Evolutionary conservation across 2,797 vertebrate species (phyloP).

Genomic region (Pitangus sulphuratus): DNA sequence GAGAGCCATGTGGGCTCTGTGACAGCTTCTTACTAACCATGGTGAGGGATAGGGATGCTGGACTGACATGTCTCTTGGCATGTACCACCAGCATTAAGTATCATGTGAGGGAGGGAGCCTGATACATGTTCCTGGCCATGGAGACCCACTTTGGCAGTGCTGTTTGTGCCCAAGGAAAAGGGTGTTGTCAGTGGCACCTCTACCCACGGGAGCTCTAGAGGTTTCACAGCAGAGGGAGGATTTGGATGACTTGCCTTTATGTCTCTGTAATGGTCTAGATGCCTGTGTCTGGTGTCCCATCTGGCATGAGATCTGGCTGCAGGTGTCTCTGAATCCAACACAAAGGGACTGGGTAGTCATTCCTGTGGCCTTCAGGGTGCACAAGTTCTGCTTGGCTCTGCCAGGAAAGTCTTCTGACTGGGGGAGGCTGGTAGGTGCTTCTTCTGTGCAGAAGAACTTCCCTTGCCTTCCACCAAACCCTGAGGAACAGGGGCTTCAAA

Average conservation of each 20-base stretch:
- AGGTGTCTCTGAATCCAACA: not conserved
- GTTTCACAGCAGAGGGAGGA: not conserved
- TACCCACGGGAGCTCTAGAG: not conserved
- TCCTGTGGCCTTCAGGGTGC: not conserved
- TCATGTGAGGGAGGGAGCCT: not conserved
- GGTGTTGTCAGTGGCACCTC: not conserved
- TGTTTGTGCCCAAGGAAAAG: not conserved
- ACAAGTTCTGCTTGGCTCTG: not conserved
- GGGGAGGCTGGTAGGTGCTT: not conserved
- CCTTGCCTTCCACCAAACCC: not conserved
- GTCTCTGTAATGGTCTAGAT: not conserved
- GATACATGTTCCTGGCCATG: not conserved
- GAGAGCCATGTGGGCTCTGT: not conserved
- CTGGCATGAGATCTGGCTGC: not conserved
- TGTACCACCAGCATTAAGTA: not conserved
- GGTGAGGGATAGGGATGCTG: not conserved
- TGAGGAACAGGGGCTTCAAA: not conserved
- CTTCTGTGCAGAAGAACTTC: not conserved
- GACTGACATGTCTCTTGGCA: not conserved
- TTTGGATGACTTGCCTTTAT: not conserved
- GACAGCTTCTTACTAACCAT: not conserved
- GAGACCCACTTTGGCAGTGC: not conserved
- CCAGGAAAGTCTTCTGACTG: not conserved
- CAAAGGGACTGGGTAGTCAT: rapidly evolving
- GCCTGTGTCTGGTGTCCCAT: not conserved